A percentile compares a stretch with the other conserved stretches of the same genome.
phyloP scores from a whole-genome alignment of 2,888 invertebrate genomes.

The Dasysyrphus tricinctus region DNA sequence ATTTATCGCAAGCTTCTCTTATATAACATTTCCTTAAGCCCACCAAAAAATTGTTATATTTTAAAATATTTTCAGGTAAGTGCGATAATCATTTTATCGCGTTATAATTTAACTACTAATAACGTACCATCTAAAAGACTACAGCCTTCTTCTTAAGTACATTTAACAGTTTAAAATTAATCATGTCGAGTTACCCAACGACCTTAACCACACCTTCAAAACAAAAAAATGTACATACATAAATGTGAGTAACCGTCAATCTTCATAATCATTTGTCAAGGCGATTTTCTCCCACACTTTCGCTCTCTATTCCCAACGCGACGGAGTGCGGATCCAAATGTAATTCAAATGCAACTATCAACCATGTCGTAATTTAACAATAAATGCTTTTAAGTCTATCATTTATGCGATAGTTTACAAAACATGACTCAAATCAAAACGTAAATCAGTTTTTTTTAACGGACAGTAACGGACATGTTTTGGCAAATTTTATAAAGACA shows the following conservation, averaged over 20 bases:
- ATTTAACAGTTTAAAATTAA: conserved; percentile 13
- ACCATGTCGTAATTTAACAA: conserved; percentile 48
- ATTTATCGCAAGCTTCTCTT: too few relatives aligned
- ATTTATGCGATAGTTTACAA: conserved; percentile 21
- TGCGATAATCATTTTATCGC: not conserved
- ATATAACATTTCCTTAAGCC: not conserved
- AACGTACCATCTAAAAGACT: not conserved
- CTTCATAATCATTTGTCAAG: conserved; percentile 36
- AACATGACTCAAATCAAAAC: conserved; percentile 23
- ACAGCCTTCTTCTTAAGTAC: not conserved
- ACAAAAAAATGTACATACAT: not conserved
- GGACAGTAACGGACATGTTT: conserved; percentile 16
- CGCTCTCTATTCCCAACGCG: conserved; percentile 54
- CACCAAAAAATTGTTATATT: not conserved
- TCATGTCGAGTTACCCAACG: conserved; percentile 26
- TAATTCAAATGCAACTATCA: conserved; percentile 58
- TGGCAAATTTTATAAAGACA: conserved; percentile 28
- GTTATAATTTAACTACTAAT: not conserved
- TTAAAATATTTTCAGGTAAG: not conserved
- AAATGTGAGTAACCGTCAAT: conserved; percentile 51
- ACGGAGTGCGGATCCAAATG: not conserved
- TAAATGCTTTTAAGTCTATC: conserved; percentile 19
- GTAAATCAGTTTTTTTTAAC: conserved; percentile 1
- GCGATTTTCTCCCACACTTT: conserved; percentile 70
- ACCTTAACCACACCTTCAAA: conserved; percentile 48